Evolutionary conservation across 1,140 invertebrate species (phyloP).

Genomic region (Oscheius sp.): DNA sequence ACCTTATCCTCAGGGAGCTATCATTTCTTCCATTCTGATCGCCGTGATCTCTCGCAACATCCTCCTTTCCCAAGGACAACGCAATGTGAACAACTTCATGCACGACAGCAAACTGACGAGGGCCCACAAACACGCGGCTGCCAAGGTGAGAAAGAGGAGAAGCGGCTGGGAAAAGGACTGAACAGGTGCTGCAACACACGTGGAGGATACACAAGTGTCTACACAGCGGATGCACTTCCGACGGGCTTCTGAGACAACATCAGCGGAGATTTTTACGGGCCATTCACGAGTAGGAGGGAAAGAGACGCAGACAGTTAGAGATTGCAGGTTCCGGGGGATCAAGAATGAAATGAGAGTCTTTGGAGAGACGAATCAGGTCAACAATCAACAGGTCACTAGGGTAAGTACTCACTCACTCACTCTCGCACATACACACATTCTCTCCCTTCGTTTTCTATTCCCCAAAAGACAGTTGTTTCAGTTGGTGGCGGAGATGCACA

Average conservation of each 20-base stretch:
- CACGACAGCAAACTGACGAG: constrained; percentile 56
- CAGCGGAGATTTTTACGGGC: constrained; percentile 56
- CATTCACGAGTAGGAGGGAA: constrained; percentile 48
- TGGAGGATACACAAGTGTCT: constrained; percentile 59
- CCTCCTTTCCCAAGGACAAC: constrained; percentile 47
- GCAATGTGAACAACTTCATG: constrained; percentile 61
- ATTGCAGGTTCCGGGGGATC: constrained; percentile 53
- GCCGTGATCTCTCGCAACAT: constrained; percentile 60
- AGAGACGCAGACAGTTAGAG: neutral
- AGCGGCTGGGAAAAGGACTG: too few relatives aligned
- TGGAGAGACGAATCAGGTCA: constrained; percentile 49
- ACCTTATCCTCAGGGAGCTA: constrained; percentile 57
- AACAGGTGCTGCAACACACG: constrained; percentile 58
- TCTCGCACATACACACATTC: too few relatives aligned
- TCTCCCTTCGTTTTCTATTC: neutral
- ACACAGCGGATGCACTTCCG: constrained; percentile 38
- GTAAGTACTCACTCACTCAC: too few relatives aligned
- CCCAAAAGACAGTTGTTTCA: constrained; percentile 25
- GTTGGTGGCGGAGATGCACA: constrained; percentile 59
- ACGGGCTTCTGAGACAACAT: constrained; percentile 49
- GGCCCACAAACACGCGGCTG: constrained; percentile 56
- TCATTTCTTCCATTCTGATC: constrained; percentile 60
- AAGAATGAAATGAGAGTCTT: constrained; percentile 59
- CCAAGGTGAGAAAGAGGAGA: constrained; percentile 39
- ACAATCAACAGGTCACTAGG: constrained; percentile 55